phyloP scores from a whole-genome alignment of 2,113 vertebrate genomes.

The Periophthalmus modestus region DNA sequence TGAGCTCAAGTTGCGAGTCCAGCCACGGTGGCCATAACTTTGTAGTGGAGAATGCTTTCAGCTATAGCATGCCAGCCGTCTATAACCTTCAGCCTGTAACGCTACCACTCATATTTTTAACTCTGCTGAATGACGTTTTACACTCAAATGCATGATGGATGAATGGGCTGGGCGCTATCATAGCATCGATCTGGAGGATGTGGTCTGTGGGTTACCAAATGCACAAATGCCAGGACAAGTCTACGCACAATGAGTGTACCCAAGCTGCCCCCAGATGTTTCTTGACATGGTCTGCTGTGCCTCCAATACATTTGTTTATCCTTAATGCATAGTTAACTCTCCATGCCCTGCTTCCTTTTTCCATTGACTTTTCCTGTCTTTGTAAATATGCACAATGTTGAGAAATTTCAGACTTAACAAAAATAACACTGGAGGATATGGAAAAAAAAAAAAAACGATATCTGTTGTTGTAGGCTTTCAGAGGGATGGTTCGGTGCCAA shows the following conservation, averaged over 20 bases:
- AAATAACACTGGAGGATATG: too few relatives aligned
- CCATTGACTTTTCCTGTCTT: conserved; percentile 25
- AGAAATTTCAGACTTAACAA: conserved; percentile 3
- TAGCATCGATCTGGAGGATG: conserved; percentile 41
- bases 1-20: conserved; percentile 54
- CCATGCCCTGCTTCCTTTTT: conserved; percentile 46
- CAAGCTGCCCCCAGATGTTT: conserved; percentile 62
- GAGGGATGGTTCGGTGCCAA: background rate
- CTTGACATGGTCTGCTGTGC: conserved; percentile 48
- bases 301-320: conserved; percentile 57
- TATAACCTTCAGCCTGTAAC: conserved; percentile 63
- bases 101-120: conserved; percentile 66
- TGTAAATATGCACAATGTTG: conserved; percentile 2
- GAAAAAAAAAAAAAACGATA: background rate
- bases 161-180: conserved; percentile 38
- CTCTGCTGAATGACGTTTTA: conserved; percentile 47
- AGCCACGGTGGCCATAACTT: conserved; percentile 18
- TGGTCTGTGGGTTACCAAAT: conserved; percentile 13
- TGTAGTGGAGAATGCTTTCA: conserved; percentile 49
- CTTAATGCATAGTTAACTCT: conserved; percentile 47
- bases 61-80: conserved; percentile 49
- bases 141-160: conserved; percentile 34
- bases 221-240: conserved; percentile 25
- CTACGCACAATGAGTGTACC: conserved; percentile 18
- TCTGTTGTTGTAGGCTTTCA: background rate